Evolutionary conservation across 2,113 vertebrate species (phyloP).

Genomic region (Chloropsis hardwickii): DNA sequence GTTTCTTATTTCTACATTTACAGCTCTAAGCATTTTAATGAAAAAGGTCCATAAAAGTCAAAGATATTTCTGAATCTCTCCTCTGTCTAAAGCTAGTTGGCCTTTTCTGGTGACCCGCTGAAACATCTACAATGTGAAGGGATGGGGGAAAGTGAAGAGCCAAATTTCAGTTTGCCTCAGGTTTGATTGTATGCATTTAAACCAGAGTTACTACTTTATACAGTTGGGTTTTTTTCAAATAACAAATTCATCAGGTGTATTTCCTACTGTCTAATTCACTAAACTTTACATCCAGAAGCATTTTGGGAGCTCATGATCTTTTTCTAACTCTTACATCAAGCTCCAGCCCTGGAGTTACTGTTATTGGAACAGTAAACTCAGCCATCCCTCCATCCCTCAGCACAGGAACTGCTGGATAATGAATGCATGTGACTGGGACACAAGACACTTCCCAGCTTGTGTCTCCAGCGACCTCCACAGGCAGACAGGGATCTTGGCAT

Average conservation of each 20-base stretch:
- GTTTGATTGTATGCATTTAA: background rate
- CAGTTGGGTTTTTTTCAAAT: background rate
- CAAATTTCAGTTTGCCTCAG: background rate
- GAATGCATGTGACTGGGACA: accelerated
- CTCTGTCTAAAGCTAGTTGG: background rate
- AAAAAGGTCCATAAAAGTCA: slow-evolving; percentile 56
- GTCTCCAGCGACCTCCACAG: background rate
- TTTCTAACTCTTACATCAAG: background rate
- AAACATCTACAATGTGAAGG: background rate
- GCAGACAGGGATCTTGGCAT: background rate
- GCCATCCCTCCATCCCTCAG: no score
- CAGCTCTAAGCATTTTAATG: slow-evolving; percentile 61
- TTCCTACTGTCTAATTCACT: background rate
- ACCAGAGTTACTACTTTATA: background rate
- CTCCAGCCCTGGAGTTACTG: background rate
- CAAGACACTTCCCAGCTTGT: background rate
- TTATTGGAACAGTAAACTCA: background rate
- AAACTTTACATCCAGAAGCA: background rate
- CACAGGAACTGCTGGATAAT: background rate
- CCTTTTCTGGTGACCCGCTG: background rate
- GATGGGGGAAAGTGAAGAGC: background rate
- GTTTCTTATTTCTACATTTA: slow-evolving; percentile 58
- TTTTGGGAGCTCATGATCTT: background rate
- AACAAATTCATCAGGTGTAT: background rate
- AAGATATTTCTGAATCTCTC: slow-evolving; percentile 46